These are phyloP conservation scores for Alloscopus bannaensis DNA, from an alignment of 2,888 invertebrate species.

Conservation along the genomic window DNA sequence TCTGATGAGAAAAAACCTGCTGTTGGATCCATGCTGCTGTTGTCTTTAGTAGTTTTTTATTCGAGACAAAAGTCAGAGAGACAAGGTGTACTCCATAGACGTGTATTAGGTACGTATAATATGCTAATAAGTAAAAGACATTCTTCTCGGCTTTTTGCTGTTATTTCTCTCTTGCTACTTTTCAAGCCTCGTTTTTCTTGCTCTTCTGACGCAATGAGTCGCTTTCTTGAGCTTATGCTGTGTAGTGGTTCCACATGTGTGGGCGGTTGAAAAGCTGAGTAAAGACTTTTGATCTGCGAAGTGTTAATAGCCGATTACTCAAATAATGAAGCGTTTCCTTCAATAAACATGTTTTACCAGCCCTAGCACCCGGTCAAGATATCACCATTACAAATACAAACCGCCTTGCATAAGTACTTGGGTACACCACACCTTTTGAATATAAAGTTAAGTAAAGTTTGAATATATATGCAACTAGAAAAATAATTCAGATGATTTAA, in stretches of 20 bases:
- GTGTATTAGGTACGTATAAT: slow-evolving; percentile 16
- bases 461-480: too few species aligned
- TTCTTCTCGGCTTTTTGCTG: slow-evolving; percentile 17
- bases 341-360: slow-evolving; percentile 15
- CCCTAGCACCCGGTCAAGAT: neutral
- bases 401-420: too few species aligned
- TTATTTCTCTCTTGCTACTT: slow-evolving; percentile 52
- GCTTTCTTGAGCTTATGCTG: slow-evolving; percentile 17
- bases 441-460: too few species aligned
- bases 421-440: too few species aligned
- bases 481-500: too few species aligned
- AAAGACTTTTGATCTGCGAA: slow-evolving; percentile 66
- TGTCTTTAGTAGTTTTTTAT: slow-evolving; percentile 5
- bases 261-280: slow-evolving; percentile 63
- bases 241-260: slow-evolving; percentile 36
- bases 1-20: slow-evolving; percentile 60
- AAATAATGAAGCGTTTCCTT: slow-evolving; percentile 11
- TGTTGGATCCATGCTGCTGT: slow-evolving; percentile 30
- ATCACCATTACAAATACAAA: too few species aligned
- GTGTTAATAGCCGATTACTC: slow-evolving; percentile 69
- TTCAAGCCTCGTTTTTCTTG: slow-evolving; percentile 45
- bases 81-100: slow-evolving; percentile 25
- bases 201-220: slow-evolving; percentile 32
- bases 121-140: slow-evolving; percentile 57
- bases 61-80: neutral